These are phyloP conservation scores for Pipistrellus pygmaeus DNA, from an alignment of 2,797 vertebrate genomes.

Conservation along the genomic window DNA sequence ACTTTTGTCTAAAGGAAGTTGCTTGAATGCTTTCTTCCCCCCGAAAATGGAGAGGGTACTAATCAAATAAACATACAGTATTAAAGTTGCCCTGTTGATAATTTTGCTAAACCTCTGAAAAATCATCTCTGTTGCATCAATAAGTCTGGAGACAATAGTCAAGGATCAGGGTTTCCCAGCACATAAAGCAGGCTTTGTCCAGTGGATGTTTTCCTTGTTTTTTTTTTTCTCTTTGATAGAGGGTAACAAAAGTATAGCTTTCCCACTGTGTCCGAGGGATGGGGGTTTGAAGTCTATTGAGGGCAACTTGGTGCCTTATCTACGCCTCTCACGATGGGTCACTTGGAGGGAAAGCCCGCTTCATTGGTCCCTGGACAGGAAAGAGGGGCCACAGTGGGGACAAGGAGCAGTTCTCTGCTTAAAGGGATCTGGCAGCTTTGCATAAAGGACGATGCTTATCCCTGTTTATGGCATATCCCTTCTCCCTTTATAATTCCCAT, in stretches of 20 bases:
- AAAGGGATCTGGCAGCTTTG: slow-evolving; percentile 86
- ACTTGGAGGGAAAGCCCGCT: slow-evolving; percentile 82
- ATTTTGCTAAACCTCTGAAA: slow-evolving; percentile 76
- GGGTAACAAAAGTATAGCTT: slow-evolving; percentile 81
- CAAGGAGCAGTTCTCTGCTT: slow-evolving; percentile 82
- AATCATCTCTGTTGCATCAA: slow-evolving; percentile 76
- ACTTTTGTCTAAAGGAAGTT: slow-evolving; percentile 57
- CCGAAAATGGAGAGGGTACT: slow-evolving; percentile 41
- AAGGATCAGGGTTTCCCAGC: slow-evolving; percentile 67
- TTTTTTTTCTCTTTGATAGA: slow-evolving; percentile 71
- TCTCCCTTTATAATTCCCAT: slow-evolving; percentile 83
- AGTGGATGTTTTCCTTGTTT: slow-evolving; percentile 66
- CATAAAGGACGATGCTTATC: slow-evolving; percentile 86
- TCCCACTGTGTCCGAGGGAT: slow-evolving; percentile 80
- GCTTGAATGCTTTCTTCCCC: slow-evolving; percentile 30
- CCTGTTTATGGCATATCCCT: slow-evolving; percentile 84
- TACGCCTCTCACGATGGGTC: slow-evolving; percentile 83
- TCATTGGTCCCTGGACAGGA: slow-evolving; percentile 85
- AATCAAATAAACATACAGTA: slow-evolving; percentile 53
- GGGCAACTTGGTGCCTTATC: slow-evolving; percentile 86
- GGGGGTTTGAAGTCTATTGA: slow-evolving; percentile 80
- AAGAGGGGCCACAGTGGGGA: slow-evolving; percentile 83
- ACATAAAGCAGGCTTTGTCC: slow-evolving; percentile 81
- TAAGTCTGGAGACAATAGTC: slow-evolving; percentile 78
- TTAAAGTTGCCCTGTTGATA: slow-evolving; percentile 55